phyloP scores from a whole-genome alignment of 2,113 vertebrate species.

The Struthio camelus region DNA sequence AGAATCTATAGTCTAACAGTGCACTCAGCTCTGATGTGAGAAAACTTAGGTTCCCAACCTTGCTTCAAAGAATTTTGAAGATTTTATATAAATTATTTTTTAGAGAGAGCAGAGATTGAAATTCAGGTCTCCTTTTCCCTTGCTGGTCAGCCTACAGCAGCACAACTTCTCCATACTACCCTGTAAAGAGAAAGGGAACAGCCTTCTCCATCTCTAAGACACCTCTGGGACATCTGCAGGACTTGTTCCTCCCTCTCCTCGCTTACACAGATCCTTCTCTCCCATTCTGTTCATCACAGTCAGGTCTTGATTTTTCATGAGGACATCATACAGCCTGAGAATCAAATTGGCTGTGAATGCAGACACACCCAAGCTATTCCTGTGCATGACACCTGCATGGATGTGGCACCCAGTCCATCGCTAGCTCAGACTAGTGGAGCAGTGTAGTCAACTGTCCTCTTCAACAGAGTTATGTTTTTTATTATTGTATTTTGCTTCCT shows the following conservation, averaged over 20 bases:
- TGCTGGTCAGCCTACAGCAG: background rate
- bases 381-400: background rate
- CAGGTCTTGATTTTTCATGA: background rate
- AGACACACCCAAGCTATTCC: background rate
- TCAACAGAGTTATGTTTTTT: background rate
- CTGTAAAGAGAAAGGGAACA: background rate
- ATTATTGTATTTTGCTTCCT: background rate
- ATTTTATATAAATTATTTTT: background rate
- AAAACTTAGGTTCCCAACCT: background rate
- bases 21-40: background rate
- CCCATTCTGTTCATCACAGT: background rate
- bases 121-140: background rate
- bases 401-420: background rate
- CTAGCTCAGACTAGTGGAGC: background rate
- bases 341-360: background rate
- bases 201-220: background rate
- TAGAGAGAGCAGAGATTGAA: background rate
- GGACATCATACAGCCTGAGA: background rate
- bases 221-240: background rate
- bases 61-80: background rate
- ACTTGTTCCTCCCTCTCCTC: background rate
- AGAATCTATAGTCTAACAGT: background rate
- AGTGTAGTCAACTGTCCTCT: background rate
- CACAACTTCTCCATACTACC: background rate
- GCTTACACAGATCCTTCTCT: background rate